Evolutionary conservation across 1,140 invertebrate genomes (phyloP), one percentile per base, ranked within the genome.

Genomic region (Bombus huntii): DNA sequence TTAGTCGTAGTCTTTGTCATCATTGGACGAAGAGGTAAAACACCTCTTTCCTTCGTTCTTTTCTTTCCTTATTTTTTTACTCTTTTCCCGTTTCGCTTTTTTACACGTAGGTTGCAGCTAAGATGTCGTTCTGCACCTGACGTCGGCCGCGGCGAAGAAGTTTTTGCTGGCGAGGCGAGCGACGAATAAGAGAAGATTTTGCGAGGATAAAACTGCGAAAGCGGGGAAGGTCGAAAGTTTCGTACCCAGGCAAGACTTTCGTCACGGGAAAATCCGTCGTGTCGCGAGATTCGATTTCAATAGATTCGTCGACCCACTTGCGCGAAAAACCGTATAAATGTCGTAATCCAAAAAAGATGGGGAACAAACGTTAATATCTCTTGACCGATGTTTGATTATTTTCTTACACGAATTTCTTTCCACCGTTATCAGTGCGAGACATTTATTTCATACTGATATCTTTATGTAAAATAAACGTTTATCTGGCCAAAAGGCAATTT

Each of bases 141-240:
- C 88, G 74, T 84, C 62, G 82, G 57, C 78, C 70, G 62, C 39
- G 68, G 44, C 65, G 78, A 31, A 65, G 59, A 83, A 89, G 76
- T 89, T 89, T 86, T 86, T 88, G 79, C 89, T 72, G 42, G 65
- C 77, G 86, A 90, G 73, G 71, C 76, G 79, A 88, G 83, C 81
- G 85, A 83, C 80, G 86, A 89, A 81, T 87, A 90, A 89, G 65
- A 85, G 83, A 28, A 89, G 89, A 90, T 89, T 89, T 89, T 68
- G 74, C 66, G n/a, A 68, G 80, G 86, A 90, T 90, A 90, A 90
- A 90, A 88, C 89, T 76, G 44, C 81, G 76, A 71, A 15, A 39
- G 59, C 44, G n/a, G 39, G 39, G 57, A 76, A 66, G 76, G 39
- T 28, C 81, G 42, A 89, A 91, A 88, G 89, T 90, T 90, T 89